Evolutionary conservation across 2,797 vertebrate genomes (phyloP), one percentile per base, ranked within the genome.

Genomic region (Brotula barbata): DNA sequence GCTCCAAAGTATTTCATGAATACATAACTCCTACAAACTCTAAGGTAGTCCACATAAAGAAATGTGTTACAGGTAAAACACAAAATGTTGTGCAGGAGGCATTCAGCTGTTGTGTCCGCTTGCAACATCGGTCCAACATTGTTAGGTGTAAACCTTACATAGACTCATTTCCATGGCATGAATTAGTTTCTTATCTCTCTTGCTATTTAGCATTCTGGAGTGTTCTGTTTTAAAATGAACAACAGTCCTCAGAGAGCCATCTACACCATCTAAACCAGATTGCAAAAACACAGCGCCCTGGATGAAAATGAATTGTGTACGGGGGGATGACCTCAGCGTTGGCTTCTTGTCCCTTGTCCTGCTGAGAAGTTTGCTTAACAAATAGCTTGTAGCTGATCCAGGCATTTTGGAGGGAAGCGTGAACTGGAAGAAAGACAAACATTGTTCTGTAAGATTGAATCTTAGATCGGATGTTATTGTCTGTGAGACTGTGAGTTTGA

Each of bases 281-380:
- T 79, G 64, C 62, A 45, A 66, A 84, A 85, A 85, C 53, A 80
- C 33, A 8, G 21, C 42, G n/a, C 39, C 20, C 36, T 1, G 57
- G 40, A 47, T 45, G 54, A 77, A 75, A 68, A 76, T 68, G 23
- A 82, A 66, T 56, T 41, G 40, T 66, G 57, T 60, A 59, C 46
- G 47, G 31, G 2, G 7, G 48, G 15, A 39, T 82, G 79, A 81
- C 72, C 72, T 81, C 65, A 73, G 53, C 15, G 44, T 64, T 80
- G 68, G 78, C 71, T 68, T 69, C 42, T 14, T 8, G 58, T 68
- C 44, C 58, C 47, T 44, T 50, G 41, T 67, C 56, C 50, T 41
- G 43, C 58, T 68, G 44, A 72, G 57, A 63, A 11, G 57, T 75
- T 75, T 71, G 43, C 63, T 73, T 49, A 78, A 67, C 69, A 76